Conservation (phyloP, 2,113 vertebrate genomes). For the Sigmodon hispidus region DNA sequence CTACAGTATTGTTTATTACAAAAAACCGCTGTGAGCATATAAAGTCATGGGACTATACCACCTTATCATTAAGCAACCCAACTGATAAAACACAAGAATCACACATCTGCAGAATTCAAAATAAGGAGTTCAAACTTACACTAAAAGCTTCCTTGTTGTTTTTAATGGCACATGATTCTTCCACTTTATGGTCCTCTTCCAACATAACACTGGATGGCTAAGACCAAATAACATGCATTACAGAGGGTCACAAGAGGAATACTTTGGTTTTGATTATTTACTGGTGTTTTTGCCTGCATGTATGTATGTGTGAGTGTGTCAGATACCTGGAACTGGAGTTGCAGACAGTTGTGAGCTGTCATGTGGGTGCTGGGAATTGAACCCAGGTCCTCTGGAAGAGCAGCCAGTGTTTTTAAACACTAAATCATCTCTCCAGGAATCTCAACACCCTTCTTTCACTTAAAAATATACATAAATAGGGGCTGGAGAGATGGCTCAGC, state of each 20-base stretch:
- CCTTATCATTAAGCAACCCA: not conserved
- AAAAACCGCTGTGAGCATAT: not conserved
- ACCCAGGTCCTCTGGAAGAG: not conserved
- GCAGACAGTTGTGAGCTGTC: not conserved
- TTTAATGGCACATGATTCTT: conserved; percentile 81
- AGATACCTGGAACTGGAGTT: not conserved
- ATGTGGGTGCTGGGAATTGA: not conserved
- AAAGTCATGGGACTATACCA: not conserved
- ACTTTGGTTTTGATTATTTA: not conserved
- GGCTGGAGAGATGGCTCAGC: no score
- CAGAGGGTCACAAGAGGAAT: not conserved
- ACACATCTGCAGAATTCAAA: conserved; percentile 48
- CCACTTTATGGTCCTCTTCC: conserved; percentile 89
- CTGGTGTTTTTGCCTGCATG: not conserved
- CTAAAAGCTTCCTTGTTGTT: conserved; percentile 94
- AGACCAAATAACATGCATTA: conserved; percentile 12
- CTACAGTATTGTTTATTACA: not conserved
- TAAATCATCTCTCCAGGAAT: not conserved
- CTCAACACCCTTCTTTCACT: not conserved
- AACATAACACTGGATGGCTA: conserved; percentile 93
- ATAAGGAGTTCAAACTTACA: conserved; percentile 86
- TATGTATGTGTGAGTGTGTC: not conserved
- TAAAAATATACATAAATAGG: not conserved
- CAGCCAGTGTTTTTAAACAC: not conserved
- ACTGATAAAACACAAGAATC: not conserved